Base-by-base conservation (phyloP, 53 echinoderm and acorn worm genomes). In the Luidia sarsii region DNA sequence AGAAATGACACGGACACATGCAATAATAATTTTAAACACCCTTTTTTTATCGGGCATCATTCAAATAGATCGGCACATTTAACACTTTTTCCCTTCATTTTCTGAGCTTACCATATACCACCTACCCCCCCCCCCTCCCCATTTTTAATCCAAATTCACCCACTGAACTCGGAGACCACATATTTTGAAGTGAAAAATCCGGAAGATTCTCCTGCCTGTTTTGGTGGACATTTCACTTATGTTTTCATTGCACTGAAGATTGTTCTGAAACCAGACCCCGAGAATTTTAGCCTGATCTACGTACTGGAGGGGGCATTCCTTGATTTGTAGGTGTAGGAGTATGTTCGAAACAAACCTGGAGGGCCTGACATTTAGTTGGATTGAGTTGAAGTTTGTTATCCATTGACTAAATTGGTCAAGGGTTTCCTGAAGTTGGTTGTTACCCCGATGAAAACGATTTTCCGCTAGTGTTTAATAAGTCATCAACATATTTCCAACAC, bases 381-480 rank as follows among this genome's bases (percentile, higher is more conserved):
- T 67, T 67, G 41, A 67, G 27, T 11, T 46, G 27, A 67, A 67
- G 46, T 28, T 22, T 67, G 14, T 67, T 41, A 67, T 67, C 67
- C 67, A 27, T 67, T 67, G 46, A 67, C 43, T 67, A 46, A 67
- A 67, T 46, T 67, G 41, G 25, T 67, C 25, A 46, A 67, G 67
- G 1, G 21, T 67, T 7, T 43, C 46, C 24, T 56, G 80, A 64
- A 57, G 64, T 30, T 36, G 33, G 48, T 65, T 57, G 7, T 15
- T 48, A 39, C 30, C 20, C 8, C 13, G 19, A 20, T 52, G 13
- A 23, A 31, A 64, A 65, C 51, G 57, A 16, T 37, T 80, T 80
- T 65, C 80, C 20, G 37, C 41, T 48, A 50, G 36, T 80, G 80
- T 56, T 20, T n/a, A n/a, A n/a, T n/a, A 20, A 16, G 19, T 59